Evolutionary conservation across 2,888 invertebrate genomes (phyloP).

Genomic region (Tineola bisselliella): DNA sequence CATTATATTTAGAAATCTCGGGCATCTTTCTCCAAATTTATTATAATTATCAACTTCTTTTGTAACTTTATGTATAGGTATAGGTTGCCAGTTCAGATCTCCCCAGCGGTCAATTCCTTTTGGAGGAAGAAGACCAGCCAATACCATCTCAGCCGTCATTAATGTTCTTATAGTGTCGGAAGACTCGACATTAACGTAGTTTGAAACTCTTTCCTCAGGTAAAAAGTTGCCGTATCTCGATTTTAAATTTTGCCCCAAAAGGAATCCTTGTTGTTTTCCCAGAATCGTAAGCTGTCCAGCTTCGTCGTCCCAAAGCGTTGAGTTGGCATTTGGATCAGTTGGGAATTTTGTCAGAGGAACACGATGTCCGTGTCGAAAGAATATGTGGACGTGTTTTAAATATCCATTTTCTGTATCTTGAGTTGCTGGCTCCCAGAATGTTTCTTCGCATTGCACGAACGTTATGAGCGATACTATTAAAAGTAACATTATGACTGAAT

Average conservation of each 20-base stretch:
- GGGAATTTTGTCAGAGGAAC: constrained; percentile 16
- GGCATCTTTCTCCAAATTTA: constrained; percentile 13
- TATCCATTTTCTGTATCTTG: background rate
- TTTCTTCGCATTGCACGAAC: background rate
- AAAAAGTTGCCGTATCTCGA: constrained; percentile 16
- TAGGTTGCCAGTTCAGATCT: constrained; percentile 17
- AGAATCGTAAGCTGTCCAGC: constrained; percentile 17
- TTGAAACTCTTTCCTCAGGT: constrained; percentile 16
- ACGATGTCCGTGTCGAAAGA: constrained; percentile 17
- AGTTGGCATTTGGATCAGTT: constrained; percentile 15
- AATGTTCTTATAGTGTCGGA: constrained; percentile 15
- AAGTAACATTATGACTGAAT: background rate
- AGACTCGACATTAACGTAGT: constrained; percentile 15
- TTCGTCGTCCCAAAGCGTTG: constrained; percentile 17
- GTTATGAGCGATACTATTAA: background rate
- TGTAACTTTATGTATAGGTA: constrained; percentile 12
- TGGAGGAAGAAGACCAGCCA: constrained; percentile 18
- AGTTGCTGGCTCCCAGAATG: background rate
- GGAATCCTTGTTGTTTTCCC: constrained; percentile 17
- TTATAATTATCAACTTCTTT: constrained; percentile 13
- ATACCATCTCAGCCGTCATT: constrained; percentile 17
- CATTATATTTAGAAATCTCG: constrained; percentile 8
- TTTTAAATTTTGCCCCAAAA: constrained; percentile 16
- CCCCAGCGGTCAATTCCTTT: constrained; percentile 15
- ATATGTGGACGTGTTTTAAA: constrained; percentile 16